Conservation (phyloP, 2,797 vertebrate species). For the Calcarius lapponicus region DNA sequence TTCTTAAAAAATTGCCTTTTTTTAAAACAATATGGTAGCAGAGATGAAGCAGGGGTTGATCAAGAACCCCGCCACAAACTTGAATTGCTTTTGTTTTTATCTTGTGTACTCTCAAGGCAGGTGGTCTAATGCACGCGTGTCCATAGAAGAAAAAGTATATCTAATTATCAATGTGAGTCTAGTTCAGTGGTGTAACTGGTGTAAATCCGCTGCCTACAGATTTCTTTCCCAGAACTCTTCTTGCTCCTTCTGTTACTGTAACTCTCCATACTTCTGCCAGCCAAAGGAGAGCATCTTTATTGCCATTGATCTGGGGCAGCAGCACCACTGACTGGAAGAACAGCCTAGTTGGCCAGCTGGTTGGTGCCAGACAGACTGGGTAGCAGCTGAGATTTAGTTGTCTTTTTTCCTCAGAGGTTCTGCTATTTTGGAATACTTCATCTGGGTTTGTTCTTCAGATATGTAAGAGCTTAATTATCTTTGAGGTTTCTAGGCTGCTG, state of each 20-base stretch:
- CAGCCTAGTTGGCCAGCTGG: constrained; percentile 10
- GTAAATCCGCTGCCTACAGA: background rate
- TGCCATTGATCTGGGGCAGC: background rate
- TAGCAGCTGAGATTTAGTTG: constrained; percentile 25
- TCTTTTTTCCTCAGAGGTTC: constrained; percentile 33
- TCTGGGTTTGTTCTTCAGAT: constrained; percentile 23
- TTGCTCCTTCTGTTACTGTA: background rate
- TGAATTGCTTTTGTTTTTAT: background rate
- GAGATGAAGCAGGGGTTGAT: background rate
- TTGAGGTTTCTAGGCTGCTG: constrained; percentile 25
- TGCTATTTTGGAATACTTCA: constrained; percentile 15
- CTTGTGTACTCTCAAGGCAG: background rate
- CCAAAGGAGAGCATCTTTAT: background rate
- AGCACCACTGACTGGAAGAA: background rate
- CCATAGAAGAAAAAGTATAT: background rate
- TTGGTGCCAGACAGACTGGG: background rate
- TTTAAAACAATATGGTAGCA: background rate
- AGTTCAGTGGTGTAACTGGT: background rate
- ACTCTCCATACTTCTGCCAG: background rate
- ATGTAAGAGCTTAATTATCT: constrained; percentile 21
- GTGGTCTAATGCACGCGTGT: background rate
- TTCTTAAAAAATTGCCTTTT: background rate
- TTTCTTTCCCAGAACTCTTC: background rate
- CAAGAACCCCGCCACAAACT: background rate
- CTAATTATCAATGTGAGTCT: background rate